phyloP scores from a whole-genome alignment of 2,113 vertebrate species.

The Semicossyphus pulcher region DNA sequence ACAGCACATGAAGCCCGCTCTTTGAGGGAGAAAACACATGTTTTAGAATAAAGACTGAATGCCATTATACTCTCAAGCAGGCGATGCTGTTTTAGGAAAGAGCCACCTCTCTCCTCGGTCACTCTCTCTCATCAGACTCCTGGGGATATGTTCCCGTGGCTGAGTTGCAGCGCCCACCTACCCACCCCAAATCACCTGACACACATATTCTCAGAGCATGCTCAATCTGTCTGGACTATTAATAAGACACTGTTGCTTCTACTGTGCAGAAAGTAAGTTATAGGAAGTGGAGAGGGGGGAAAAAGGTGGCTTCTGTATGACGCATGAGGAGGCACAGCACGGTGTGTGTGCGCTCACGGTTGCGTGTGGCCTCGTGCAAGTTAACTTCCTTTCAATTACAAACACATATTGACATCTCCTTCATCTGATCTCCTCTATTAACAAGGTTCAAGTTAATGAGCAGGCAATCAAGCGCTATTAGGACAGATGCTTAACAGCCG shows the following conservation, averaged over 20 bases:
- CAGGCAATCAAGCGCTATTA: conserved; percentile 43
- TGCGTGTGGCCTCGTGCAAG: conserved; percentile 43
- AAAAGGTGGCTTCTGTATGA: conserved; percentile 32
- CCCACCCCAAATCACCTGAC: conserved; percentile 5
- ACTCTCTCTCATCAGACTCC: conserved; percentile 22
- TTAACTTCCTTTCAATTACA: conserved; percentile 1
- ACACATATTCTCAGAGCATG: conserved; percentile 26
- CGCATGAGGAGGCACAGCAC: not conserved
- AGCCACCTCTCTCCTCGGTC: conserved; percentile 17
- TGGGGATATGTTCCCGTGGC: conserved; percentile 16
- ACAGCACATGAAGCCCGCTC: not conserved
- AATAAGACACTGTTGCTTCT: conserved; percentile 36
- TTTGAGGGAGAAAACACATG: not conserved
- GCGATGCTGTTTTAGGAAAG: conserved; percentile 13
- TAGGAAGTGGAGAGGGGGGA: not conserved
- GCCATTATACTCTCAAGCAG: not conserved
- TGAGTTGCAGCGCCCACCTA: not conserved
- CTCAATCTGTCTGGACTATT: conserved; percentile 22
- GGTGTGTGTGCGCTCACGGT: not conserved
- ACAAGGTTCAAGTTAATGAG: conserved; percentile 48
- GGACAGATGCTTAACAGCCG: conserved; percentile 60
- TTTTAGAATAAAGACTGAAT: not conserved
- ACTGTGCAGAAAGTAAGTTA: conserved; percentile 3
- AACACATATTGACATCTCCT: conserved; percentile 21
- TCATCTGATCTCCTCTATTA: conserved; percentile 46